Base-by-base conservation (phyloP, 2,888 invertebrate genomes). In the Agrochola macilenta region DNA sequence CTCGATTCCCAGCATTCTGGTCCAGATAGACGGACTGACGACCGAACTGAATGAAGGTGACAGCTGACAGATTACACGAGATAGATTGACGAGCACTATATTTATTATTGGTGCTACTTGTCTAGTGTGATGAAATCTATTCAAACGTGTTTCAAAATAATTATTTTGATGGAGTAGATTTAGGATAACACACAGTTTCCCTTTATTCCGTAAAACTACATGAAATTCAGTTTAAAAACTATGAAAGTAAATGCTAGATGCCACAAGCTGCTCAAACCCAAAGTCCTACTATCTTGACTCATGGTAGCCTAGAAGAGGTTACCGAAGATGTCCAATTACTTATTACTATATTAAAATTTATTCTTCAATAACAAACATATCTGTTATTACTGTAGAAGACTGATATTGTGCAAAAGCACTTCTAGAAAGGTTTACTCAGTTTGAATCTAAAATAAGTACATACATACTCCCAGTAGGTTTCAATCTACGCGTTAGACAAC, bases 1-100 rank as follows among this genome's bases (percentile, higher is more conserved):
- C 69, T 69, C 69, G 83, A 79, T 86, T 79, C 87, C 80, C 71
- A 70, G 76, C 78, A 87, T 87, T 82, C 85, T 88, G 81, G 65
- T 82, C 58, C 76, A 76, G 82, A 87, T 76, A 80, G 77, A 87
- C 72, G 66, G 87, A 43, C 82, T 11, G 58, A 52, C 75, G 66
- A 43, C 54, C 78, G 66, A 20, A 43, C 73, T 76, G 70, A 86
- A 83, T 74, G 78, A 81, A 74, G 84, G 81, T 76, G 82, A 85
- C 73, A 78, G 83, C 78, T 81, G 82, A 87, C 73, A 74, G 85
- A 87, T 81, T 82, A 77, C 85, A 79, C 77, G 63, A 57, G 74
- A 69, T 75, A 49, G 81, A 83, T 79, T 63, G 75, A 84, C 70
- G 69, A 65, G 61, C 65, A 39, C 70, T 26, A 69, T 35, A 66